Conservation (phyloP, 92 coral and sea anemone species). For the Pocillopora grandis region DNA sequence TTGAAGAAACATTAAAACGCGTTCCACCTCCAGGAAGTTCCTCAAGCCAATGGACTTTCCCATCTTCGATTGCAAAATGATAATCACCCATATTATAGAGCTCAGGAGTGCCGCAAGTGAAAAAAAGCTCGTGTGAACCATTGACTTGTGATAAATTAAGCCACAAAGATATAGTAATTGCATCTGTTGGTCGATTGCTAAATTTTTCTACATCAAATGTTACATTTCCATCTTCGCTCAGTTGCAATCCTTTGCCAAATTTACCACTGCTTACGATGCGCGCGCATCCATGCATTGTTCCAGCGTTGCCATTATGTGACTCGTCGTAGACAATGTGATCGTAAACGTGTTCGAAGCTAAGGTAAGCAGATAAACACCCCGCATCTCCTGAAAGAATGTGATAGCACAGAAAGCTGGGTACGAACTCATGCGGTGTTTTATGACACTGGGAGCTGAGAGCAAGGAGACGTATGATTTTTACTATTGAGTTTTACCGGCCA, state of each 20-base stretch:
- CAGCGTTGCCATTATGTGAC: constrained; percentile 89
- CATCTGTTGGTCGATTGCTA: constrained; percentile 88
- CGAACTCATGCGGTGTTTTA: not conserved
- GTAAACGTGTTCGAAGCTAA: constrained; percentile 81
- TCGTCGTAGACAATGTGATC: constrained; percentile 75
- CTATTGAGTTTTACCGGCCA: too few relatives aligned
- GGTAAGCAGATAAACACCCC: constrained; percentile 90
- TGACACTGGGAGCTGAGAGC: not conserved
- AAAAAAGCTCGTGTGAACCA: constrained; percentile 81
- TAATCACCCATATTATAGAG: constrained; percentile 78
- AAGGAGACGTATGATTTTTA: not conserved
- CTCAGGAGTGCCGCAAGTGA: constrained; percentile 80
- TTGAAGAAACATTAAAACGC: constrained; percentile 70
- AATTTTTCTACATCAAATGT: constrained; percentile 82
- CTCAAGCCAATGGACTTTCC: constrained; percentile 80
- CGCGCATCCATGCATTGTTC: constrained; percentile 70
- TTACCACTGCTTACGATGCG: constrained; percentile 73
- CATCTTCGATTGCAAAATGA: constrained; percentile 72
- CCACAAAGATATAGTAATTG: constrained; percentile 92
- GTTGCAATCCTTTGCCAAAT: constrained; percentile 81
- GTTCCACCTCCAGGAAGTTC: constrained; percentile 60
- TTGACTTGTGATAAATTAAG: constrained; percentile 69
- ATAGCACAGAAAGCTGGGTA: not conserved
- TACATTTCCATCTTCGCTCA: constrained; percentile 74
- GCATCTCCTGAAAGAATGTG: constrained; percentile 74